These are phyloP conservation scores for Platalea minor DNA, from an alignment of 2,797 vertebrate genomes.

Conservation along the genomic window DNA sequence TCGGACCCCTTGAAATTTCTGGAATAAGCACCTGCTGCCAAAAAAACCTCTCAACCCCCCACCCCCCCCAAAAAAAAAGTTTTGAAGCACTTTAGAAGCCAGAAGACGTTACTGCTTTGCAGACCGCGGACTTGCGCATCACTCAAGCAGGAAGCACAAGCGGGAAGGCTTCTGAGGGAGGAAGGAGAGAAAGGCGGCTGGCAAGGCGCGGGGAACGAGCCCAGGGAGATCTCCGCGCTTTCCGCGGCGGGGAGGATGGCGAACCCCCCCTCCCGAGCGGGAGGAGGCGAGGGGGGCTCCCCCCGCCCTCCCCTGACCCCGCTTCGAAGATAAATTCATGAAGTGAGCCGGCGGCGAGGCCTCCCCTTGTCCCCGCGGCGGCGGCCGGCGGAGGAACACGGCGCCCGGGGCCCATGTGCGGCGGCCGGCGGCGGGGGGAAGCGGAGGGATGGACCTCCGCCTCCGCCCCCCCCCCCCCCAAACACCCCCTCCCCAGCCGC, in stretches of 20 bases:
- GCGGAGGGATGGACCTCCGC: too few relatives aligned
- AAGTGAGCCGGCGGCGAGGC: not conserved
- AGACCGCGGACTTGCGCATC: accelerated
- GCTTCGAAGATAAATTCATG: accelerated
- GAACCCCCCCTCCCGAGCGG: too few relatives aligned
- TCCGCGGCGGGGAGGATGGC: accelerated
- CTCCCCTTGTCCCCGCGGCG: not conserved
- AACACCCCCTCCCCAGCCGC: not conserved
- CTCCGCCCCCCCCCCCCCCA: too few relatives aligned
- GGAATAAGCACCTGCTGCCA: not conserved
- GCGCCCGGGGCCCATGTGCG: not conserved
- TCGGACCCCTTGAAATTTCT: not conserved
- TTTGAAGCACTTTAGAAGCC: not conserved
- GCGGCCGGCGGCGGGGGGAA: accelerated
- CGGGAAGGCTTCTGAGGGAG: not conserved
- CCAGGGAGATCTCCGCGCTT: not conserved
- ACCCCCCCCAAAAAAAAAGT: accelerated
- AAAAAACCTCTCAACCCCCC: not conserved
- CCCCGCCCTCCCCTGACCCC: not conserved
- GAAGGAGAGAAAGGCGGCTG: too few relatives aligned
- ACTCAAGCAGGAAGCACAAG: not conserved
- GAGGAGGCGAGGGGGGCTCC: too few relatives aligned
- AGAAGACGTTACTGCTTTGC: accelerated
- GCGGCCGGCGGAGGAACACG: not conserved
- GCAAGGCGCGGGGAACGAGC: too few relatives aligned